phyloP scores from a whole-genome alignment of 2,888 invertebrate species.

The Callyntrura sp. region DNA sequence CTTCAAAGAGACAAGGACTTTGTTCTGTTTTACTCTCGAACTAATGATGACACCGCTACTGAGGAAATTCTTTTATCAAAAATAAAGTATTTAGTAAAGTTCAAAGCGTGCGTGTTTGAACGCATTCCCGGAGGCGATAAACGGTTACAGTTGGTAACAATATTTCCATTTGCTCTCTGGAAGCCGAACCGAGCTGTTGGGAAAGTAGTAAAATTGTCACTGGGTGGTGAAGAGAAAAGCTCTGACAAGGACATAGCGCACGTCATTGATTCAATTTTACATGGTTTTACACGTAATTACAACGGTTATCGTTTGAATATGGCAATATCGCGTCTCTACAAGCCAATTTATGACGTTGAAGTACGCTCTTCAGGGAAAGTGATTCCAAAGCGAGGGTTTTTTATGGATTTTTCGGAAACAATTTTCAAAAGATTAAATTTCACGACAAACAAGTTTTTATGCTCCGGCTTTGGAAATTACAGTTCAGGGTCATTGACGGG shows the following conservation, averaged over 20 bases:
- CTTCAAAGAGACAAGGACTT: slow-evolving; percentile 15
- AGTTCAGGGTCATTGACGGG: slow-evolving; percentile 28
- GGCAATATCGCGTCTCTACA: slow-evolving; percentile 35
- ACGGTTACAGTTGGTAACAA: background rate
- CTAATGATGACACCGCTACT: background rate
- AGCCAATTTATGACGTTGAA: slow-evolving; percentile 39
- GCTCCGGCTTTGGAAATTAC: slow-evolving; percentile 18
- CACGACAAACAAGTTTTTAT: slow-evolving; percentile 54
- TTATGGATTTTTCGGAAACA: slow-evolving; percentile 44
- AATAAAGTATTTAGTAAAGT: background rate
- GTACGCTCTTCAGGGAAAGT: background rate
- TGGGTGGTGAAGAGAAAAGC: too few relatives aligned
- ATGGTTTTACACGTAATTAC: slow-evolving; percentile 51
- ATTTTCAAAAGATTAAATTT: slow-evolving; percentile 40
- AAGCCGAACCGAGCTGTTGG: too few relatives aligned
- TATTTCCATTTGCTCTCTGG: background rate
- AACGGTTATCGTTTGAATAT: slow-evolving; percentile 51
- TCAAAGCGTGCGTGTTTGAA: background rate
- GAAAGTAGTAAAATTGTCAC: too few relatives aligned
- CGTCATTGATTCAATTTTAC: slow-evolving; percentile 20
- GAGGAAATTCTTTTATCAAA: background rate
- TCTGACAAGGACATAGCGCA: background rate
- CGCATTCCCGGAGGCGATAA: background rate
- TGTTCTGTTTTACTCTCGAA: background rate
- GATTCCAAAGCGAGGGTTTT: slow-evolving; percentile 48